These are phyloP conservation scores for Pachycephala philippinensis DNA, from an alignment of 2,113 vertebrate species.

Conservation along the genomic window DNA sequence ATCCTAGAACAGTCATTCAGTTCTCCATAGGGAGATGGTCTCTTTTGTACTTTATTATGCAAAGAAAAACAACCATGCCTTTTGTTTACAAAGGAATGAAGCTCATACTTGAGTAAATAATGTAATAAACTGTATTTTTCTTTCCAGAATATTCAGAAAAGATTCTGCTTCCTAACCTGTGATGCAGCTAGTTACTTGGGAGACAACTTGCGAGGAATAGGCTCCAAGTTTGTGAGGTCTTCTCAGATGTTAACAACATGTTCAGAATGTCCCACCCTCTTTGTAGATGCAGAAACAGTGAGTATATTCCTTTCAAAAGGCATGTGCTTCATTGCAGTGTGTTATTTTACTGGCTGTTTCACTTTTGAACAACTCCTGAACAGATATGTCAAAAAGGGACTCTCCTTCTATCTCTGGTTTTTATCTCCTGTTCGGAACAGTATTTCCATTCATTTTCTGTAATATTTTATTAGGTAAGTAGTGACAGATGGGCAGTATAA, in stretches of 20 bases:
- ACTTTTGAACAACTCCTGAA: neutral
- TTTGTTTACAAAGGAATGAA: neutral
- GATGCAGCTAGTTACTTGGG: constrained; percentile 93
- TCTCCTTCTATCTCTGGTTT: neutral
- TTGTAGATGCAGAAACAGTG: constrained; percentile 96
- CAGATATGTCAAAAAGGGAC: neutral
- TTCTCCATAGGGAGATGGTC: neutral
- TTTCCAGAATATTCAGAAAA: constrained; percentile 93
- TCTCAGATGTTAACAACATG: constrained; percentile 94
- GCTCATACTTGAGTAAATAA: neutral
- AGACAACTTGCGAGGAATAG: constrained; percentile 92
- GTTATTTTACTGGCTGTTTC: neutral
- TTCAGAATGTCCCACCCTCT: constrained; percentile 95
- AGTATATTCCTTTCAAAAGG: constrained; percentile 58
- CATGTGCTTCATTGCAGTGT: neutral
- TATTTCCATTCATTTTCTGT: neutral
- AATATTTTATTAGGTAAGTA: neutral
- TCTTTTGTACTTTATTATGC: neutral
- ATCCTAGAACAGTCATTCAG: neutral
- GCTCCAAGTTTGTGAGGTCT: constrained; percentile 94
- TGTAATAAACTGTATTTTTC: constrained; percentile 1
- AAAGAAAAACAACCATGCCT: neutral
- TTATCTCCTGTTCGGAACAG: neutral
- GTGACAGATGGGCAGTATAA: neutral
- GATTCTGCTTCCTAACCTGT: constrained; percentile 93